Percentiles rank a stretch among this genome's conserved stretches.
Conservation (phyloP, 2,113 vertebrate species). For the Chunga burmeisteri region DNA sequence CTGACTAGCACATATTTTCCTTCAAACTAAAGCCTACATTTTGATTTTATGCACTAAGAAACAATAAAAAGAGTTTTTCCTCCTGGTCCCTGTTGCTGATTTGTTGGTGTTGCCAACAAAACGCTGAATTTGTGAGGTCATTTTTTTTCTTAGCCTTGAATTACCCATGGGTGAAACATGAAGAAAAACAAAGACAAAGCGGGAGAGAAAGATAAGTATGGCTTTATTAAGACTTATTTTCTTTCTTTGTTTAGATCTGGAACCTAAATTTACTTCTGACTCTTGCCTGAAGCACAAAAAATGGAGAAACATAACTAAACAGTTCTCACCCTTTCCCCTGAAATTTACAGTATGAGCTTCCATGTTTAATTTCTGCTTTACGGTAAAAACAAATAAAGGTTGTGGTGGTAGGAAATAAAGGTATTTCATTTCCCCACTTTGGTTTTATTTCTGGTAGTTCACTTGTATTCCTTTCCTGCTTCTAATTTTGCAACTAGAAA, state of each 20-base stretch:
- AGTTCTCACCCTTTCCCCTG: background rate
- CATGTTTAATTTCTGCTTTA: background rate
- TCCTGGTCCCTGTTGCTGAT: background rate
- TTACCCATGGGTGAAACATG: background rate
- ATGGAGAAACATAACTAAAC: background rate
- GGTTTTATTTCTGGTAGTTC: background rate
- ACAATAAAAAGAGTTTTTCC: background rate
- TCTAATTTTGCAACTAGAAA: background rate
- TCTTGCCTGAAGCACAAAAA: background rate
- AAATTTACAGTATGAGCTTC: background rate
- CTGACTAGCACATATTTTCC: background rate
- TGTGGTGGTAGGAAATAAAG: background rate
- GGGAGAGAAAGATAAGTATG: background rate
- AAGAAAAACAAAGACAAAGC: background rate
- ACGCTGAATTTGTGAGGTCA: background rate
- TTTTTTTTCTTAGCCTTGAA: background rate
- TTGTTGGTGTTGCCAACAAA: background rate
- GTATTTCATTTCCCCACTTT: background rate
- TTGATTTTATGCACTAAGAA: background rate
- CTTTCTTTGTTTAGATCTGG: background rate
- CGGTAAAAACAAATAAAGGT: background rate
- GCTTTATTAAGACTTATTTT: constrained; percentile 25
- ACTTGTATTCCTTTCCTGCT: background rate
- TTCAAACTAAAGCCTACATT: background rate
- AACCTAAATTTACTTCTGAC: background rate